A percentile compares a stretch with the other conserved stretches of the same genome.
Evolutionary conservation across 92 coral and sea anemone genomes (phyloP).

Genomic region (Actinostola sp.): DNA sequence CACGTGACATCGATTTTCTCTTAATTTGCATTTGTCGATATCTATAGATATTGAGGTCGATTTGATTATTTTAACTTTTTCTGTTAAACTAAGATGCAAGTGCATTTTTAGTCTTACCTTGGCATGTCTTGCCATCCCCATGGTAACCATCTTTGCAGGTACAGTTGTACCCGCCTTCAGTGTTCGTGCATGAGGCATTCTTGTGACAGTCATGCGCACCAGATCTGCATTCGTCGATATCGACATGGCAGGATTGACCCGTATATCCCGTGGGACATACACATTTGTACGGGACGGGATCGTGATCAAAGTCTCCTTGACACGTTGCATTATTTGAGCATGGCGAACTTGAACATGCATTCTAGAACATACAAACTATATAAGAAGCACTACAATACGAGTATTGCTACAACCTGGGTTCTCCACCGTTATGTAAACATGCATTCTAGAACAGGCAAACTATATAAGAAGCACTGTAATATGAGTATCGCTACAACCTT

Average conservation of each 20-base stretch:
- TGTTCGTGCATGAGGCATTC: constrained; percentile 3
- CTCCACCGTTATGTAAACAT: no score
- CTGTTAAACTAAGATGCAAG: neutral
- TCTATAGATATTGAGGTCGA: no score
- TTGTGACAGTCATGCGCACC: constrained; percentile 12
- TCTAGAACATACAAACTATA: neutral
- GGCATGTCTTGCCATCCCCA: constrained; percentile 1
- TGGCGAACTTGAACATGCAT: constrained; percentile 4
- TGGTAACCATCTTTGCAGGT: constrained; percentile 1
- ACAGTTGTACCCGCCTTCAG: constrained; percentile 1
- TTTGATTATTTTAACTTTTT: neutral
- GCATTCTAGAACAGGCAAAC: no score
- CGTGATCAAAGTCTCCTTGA: constrained; percentile 16
- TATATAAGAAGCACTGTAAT: no score
- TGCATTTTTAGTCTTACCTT: constrained; percentile 3
- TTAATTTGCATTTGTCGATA: neutral
- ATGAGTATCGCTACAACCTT: no score
- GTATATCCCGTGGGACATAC: constrained; percentile 26
- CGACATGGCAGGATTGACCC: neutral
- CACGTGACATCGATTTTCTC: neutral
- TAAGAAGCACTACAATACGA: no score
- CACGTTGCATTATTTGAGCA: constrained; percentile 16
- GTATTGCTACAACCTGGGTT: no score
- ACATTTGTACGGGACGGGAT: constrained; percentile 8
- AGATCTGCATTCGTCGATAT: neutral